Conservation (phyloP, 64 coral and sea anemone genomes). For the Montipora sp. region DNA sequence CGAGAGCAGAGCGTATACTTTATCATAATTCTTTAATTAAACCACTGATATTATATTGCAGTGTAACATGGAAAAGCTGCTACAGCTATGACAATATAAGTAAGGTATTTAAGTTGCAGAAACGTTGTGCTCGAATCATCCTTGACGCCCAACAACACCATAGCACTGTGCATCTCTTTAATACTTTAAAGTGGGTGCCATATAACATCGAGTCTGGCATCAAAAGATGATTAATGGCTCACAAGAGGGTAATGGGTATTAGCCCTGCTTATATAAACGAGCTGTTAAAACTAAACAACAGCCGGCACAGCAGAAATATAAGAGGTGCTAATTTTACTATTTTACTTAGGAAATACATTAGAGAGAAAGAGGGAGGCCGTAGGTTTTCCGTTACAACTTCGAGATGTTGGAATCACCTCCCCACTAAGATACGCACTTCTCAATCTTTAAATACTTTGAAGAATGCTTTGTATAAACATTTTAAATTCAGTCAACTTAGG, state of each 20-base stretch:
- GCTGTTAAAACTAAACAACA: neutral
- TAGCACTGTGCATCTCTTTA: neutral
- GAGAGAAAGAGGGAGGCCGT: too few species aligned
- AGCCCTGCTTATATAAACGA: slow-evolving; percentile 33
- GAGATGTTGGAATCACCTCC: slow-evolving; percentile 3
- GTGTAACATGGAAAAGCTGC: neutral
- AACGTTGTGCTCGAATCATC: neutral
- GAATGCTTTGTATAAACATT: neutral
- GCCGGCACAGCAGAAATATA: slow-evolving; percentile 28
- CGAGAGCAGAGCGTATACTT: too few species aligned
- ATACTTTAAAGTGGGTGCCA: slow-evolving; percentile 24
- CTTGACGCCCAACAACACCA: neutral
- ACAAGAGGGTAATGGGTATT: slow-evolving; percentile 31
- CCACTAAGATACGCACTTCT: neutral
- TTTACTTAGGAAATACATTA: neutral
- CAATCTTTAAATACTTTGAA: too few species aligned
- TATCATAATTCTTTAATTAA: neutral
- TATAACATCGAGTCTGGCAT: slow-evolving; percentile 22
- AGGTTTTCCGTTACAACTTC: neutral
- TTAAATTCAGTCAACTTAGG: neutral
- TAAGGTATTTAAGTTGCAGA: neutral
- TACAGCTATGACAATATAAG: neutral
- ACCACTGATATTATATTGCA: neutral
- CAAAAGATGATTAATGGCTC: slow-evolving; percentile 13
- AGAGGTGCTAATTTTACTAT: neutral